Base-by-base conservation (phyloP, 2,888 invertebrate genomes). In the Leptopilina syphax region DNA sequence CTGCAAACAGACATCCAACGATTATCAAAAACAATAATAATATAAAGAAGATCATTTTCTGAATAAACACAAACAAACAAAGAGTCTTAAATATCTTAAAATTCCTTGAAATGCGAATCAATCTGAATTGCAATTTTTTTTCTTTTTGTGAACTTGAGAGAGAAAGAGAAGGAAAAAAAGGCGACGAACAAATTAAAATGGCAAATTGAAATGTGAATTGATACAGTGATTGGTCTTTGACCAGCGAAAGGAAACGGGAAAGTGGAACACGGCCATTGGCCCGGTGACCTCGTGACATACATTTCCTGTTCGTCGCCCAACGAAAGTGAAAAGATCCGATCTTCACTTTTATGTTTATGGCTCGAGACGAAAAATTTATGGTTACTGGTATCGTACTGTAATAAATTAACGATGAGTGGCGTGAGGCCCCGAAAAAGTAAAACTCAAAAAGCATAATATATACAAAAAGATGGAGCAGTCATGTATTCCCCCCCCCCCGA, bases 211-310 rank as follows among this genome's bases (percentile, higher is more conserved):
- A 66, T 65, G 27, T 44, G 65, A 68, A 73, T 73, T 54, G 54
- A 73, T 73, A 73, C 54, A 54, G 57, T 65, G 82, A 76, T 78
- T 77, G 79, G 80, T 77, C 84, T 83, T 85, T 80, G 82, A 81
- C 82, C 81, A 87, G 87, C 86, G 87, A 87, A 87, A 91, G 90
- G 89, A 89, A 85, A 85, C 87, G 85, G 79, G 88, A 89, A 91
- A 90, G 91, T 91, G 87, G 91, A 90, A 91, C 91, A 88, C 88
- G 91, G 90, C 90, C 90, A 89, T 87, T 88, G 90, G 88, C 91
- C 90, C 87, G 89, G 85, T 91, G 91, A 89, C 91, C 90, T 87
- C 87, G 80, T 91, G 91, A 90, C 91, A 89, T 84, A 90, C 88
- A 90, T 92, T 91, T 89, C 87, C 85, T 87, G 83, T 83, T 86